Conservation (phyloP, 2,113 vertebrate species). For the Platichthys stellatus region DNA sequence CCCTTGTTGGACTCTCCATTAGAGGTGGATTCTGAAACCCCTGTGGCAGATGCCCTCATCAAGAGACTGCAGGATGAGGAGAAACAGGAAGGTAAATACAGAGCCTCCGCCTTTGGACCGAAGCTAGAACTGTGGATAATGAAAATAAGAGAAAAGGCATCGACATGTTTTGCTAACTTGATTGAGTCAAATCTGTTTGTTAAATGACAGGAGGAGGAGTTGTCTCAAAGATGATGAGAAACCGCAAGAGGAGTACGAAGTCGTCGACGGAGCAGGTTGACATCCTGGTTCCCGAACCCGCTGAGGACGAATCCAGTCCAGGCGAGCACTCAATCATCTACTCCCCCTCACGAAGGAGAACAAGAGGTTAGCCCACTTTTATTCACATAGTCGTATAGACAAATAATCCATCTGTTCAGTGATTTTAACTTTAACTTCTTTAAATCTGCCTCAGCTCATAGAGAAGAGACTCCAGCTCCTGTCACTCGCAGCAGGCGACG, state of each 20-base stretch:
- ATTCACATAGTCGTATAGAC: background rate
- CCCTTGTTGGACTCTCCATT: slow-evolving; percentile 66
- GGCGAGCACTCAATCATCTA: slow-evolving; percentile 79
- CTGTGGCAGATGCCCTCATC: slow-evolving; percentile 76
- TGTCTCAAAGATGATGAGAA: slow-evolving; percentile 54
- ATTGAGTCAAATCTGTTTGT: background rate
- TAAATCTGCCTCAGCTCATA: slow-evolving; percentile 54
- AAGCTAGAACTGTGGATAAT: background rate
- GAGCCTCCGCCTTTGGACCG: background rate
- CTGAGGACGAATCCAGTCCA: slow-evolving; percentile 51
- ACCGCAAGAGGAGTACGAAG: slow-evolving; percentile 54
- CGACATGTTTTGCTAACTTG: background rate
- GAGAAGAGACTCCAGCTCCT: slow-evolving; percentile 12
- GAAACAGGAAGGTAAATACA: slow-evolving; percentile 57
- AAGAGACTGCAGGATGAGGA: slow-evolving; percentile 76
- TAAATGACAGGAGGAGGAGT: slow-evolving; percentile 10
- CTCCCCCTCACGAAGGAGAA: slow-evolving; percentile 83
- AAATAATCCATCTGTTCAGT: background rate
- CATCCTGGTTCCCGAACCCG: slow-evolving; percentile 46
- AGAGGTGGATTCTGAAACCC: slow-evolving; percentile 71
- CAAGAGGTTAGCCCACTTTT: slow-evolving; percentile 82
- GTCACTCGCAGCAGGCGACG: slow-evolving; percentile 68
- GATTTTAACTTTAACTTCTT: background rate
- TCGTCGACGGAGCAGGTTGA: slow-evolving; percentile 24
- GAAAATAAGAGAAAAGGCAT: background rate